phyloP scores from a whole-genome alignment of 2,888 invertebrate species.

The Apotomis turbidana region DNA sequence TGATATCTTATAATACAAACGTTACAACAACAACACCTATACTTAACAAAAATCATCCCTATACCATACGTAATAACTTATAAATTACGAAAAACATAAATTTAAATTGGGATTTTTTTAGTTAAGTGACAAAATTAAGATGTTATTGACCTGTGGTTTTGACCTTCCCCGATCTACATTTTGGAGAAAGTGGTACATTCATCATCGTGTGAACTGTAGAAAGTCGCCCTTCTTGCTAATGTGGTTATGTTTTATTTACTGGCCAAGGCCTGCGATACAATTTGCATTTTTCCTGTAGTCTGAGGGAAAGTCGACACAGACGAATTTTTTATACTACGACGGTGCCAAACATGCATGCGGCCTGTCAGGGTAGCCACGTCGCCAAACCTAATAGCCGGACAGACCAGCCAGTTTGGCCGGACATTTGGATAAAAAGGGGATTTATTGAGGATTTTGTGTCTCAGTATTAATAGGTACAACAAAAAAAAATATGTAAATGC shows the following conservation, averaged over 20 bases:
- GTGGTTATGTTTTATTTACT: conserved; percentile 24
- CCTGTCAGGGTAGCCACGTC: too few species aligned
- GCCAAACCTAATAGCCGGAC: too few species aligned
- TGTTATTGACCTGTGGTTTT: conserved; percentile 23
- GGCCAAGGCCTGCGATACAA: neutral
- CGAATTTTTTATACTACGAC: too few species aligned
- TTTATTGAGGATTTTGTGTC: too few species aligned
- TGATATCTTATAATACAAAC: neutral
- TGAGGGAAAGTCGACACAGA: too few species aligned
- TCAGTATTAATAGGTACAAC: too few species aligned
- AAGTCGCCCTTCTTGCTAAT: conserved; percentile 32
- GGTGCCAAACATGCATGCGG: too few species aligned
- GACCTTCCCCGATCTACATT: conserved; percentile 31
- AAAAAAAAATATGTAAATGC: too few species aligned
- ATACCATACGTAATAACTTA: neutral
- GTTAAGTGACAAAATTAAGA: conserved; percentile 4
- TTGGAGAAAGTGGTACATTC: conserved; percentile 29
- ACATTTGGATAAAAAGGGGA: too few species aligned
- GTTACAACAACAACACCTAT: neutral
- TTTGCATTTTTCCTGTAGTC: neutral
- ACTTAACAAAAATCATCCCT: neutral
- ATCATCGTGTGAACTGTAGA: conserved; percentile 20
- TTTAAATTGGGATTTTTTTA: neutral
- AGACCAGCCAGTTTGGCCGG: too few species aligned
- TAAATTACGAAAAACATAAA: neutral